phyloP scores from a whole-genome alignment of 2,888 invertebrate species.

The Caenorhabditis macrosperma region DNA sequence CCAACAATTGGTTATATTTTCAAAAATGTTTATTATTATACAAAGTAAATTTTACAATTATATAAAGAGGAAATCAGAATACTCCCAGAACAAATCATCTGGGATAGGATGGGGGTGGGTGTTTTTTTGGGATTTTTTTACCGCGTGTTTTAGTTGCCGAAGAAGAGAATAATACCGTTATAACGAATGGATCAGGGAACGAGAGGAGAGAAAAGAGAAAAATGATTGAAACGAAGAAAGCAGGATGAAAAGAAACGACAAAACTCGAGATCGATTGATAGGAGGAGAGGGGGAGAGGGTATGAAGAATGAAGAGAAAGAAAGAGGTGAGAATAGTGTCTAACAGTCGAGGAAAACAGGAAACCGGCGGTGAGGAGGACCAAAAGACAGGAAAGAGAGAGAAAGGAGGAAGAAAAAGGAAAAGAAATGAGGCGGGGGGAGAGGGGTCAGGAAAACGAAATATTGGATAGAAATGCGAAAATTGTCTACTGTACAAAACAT shows the following conservation, averaged over 20 bases:
- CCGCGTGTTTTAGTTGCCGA: conserved; percentile 31
- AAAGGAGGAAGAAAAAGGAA: background rate
- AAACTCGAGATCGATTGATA: conserved; percentile 13
- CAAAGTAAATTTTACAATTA: conserved; percentile 24
- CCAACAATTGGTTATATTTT: conserved; percentile 1
- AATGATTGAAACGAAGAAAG: background rate
- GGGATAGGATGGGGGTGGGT: background rate
- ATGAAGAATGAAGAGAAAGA: background rate
- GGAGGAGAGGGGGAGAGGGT: background rate
- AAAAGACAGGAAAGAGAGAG: conserved; percentile 5
- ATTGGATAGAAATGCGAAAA: conserved; percentile 34
- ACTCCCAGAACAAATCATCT: background rate
- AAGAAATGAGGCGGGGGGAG: background rate
- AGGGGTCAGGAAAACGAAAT: conserved; percentile 14
- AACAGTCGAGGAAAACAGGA: conserved; percentile 8
- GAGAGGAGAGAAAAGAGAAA: background rate
- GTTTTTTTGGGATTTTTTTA: conserved; percentile 37
- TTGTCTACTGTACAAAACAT: conserved; percentile 30
- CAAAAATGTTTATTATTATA: conserved; percentile 24
- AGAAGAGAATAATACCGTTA: conserved; percentile 21
- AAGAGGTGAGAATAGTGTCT: conserved; percentile 24
- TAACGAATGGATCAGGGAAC: conserved; percentile 15
- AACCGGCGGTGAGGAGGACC: conserved; percentile 24
- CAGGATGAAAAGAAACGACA: conserved; percentile 10
- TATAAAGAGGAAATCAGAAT: conserved; percentile 20